Evolutionary conservation across 1,140 invertebrate species (phyloP), one percentile per base, ranked within the genome.

Genomic region (Pseudomyrmex dendroicus): DNA sequence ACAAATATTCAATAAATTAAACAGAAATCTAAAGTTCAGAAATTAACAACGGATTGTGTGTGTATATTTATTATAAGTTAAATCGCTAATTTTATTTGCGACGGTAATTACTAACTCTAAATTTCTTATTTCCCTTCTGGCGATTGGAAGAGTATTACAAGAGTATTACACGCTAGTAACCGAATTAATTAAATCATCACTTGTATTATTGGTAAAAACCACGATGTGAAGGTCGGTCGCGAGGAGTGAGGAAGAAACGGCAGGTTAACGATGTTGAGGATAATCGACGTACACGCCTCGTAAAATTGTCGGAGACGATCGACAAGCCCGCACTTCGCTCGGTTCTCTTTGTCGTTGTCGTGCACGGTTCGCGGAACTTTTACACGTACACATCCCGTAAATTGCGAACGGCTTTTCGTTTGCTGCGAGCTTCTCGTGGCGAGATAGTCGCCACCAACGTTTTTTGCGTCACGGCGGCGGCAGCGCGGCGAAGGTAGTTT

Each of bases 241-340:
- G 57, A 9, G 22, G 44, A 56, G 57, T n/a, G 73, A 15, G 54
- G 35, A 59, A 66, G 63, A 64, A 63, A 62, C 46, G 50, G 63
- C 54, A 17, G 67, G 25, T 76, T 64, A 83, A 74, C 72, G 73
- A 80, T 73, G 77, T 66, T 83, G 73, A 73, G 73, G 57, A 83
- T 90, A 90, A 92, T 91, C 86, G 87, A 78, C 73, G 86, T 87
- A 87, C 85, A 83, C 77, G 87, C 48, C 86, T 90, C 86, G 88
- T 91, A 90, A 91, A 91, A 91, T 92, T 83, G 89, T 91, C 84
- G 54, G 77, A 77, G 88, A 86, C 89, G 89, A 89, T 91, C 86
- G 85, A 84, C 88, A 88, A 76, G 87, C 78, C 35, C 87, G 87
- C 85, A 89, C 86, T 78, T 72, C 85, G 84, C 63, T 52, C 54